phyloP scores from a whole-genome alignment of 2,888 invertebrate genomes.

The Stenodema calcarata region DNA sequence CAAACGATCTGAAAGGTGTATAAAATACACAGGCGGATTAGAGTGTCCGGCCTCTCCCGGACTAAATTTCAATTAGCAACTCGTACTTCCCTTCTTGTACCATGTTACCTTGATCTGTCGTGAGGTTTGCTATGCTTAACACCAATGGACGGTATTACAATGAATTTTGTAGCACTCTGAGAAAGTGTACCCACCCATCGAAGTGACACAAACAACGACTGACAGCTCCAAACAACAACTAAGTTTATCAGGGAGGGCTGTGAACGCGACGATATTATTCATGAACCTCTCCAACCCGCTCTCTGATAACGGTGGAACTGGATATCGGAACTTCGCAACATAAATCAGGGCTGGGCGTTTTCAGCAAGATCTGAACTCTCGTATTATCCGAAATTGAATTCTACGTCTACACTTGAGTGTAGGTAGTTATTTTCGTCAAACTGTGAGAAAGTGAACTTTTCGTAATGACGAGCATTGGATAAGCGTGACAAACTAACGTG shows the following conservation, averaged over 20 bases:
- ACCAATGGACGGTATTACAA: neutral
- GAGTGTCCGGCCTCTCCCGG: neutral
- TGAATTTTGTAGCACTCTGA: neutral
- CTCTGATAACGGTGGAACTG: neutral
- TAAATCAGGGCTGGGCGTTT: conserved; percentile 3
- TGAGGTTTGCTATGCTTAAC: too few relatives aligned
- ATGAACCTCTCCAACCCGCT: neutral
- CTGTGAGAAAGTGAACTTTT: too few relatives aligned
- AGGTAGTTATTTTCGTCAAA: too few relatives aligned
- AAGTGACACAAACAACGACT: conserved; percentile 20
- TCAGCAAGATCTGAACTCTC: conserved; percentile 3
- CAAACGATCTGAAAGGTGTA: neutral
- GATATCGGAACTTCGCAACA: conserved; percentile 20
- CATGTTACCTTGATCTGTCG: too few relatives aligned
- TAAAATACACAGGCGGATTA: neutral
- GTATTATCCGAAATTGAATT: neutral
- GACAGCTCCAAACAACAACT: neutral
- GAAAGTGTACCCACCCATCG: neutral
- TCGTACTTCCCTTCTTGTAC: too few relatives aligned
- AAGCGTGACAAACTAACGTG: too few relatives aligned
- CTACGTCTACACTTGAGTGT: neutral
- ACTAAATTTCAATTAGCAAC: too few relatives aligned
- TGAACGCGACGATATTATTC: conserved; percentile 30
- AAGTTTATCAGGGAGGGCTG: conserved; percentile 1
- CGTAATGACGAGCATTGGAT: too few relatives aligned